Conservation (phyloP, 2,113 vertebrate genomes). For the Oplegnathus fasciatus region DNA sequence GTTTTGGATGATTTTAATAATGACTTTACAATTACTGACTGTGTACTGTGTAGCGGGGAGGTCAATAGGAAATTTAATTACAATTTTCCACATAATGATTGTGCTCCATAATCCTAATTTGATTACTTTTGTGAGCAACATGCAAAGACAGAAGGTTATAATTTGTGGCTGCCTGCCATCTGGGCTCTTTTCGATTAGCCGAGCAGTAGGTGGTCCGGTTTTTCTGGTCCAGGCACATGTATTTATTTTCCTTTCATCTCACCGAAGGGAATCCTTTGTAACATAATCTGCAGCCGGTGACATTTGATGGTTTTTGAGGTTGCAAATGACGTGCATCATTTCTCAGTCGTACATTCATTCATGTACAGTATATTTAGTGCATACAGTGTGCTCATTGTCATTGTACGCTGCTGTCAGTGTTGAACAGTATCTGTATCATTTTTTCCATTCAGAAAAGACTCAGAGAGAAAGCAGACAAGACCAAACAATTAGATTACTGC, state of each 20-base stretch:
- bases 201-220: conserved; percentile 56
- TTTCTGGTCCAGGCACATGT: conserved; percentile 56
- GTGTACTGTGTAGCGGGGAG: background rate
- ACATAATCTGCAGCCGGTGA: background rate
- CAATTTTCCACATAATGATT: conserved; percentile 17
- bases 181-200: conserved; percentile 68
- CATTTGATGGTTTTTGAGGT: conserved; percentile 3
- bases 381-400: background rate
- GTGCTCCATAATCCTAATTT: conserved; percentile 66
- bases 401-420: background rate
- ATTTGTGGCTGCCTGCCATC: conserved; percentile 45
- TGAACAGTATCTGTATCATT: background rate
- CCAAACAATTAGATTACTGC: background rate
- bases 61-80: conserved; percentile 36
- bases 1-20: background rate
- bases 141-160: conserved; percentile 29
- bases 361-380: background rate
- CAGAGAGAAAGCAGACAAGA: conserved; percentile 1
- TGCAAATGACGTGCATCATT: background rate
- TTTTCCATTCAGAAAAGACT: background rate
- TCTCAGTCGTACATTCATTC: background rate
- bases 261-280: conserved; percentile 2
- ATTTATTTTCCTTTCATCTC: conserved; percentile 37
- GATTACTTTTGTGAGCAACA: conserved; percentile 62
- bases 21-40: background rate